Base-by-base conservation (phyloP, 1,140 invertebrate species). In the Drosophila willistoni region DNA sequence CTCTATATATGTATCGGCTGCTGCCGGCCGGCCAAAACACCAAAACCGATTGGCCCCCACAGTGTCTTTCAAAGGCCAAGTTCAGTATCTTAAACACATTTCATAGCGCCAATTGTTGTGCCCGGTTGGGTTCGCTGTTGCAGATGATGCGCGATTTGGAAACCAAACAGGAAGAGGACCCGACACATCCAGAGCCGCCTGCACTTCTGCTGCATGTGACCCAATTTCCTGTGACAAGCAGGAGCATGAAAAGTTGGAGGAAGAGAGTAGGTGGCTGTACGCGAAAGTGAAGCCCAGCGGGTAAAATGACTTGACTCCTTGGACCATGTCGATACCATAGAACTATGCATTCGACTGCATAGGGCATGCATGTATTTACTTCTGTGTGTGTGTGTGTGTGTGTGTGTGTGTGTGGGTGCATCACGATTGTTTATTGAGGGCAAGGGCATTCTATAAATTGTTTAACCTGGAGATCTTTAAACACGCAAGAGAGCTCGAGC, bases 61-160 rank as follows among this genome's bases (percentile, higher is more conserved):
- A 63, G 72, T 63, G 69, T 71, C 68, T 80, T 73, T 71, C 73
- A 79, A 87, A 87, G 84, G 84, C 84, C 84, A 87, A 87, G 84
- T 87, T 87, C 84, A 89, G 84, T 89, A 89, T 87, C 84, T 89
- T 87, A 62, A 87, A 86, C 70, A 83, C 84, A 87, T 74, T 83
- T 81, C 84, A 77, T 68, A 73, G 34, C 55, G 68, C 77, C 83
- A 79, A 83, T 83, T 87, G 74, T 85, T 85, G 82, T 81, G 75
- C 66, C 56, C 59, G 44, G 36, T 42, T 61, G 29, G 29, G 29
- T 29, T 29, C 6, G 29, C 44, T 61, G 51, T 36, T 55, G 69
- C 47, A 65, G 68, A 36, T 57, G 57, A 55, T 34, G 34, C 76
- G 76, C 76, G 73, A 72, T 68, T 73, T 70, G 54, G 54, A 68